Percentiles rank a stretch among this genome's conserved stretches.
These are phyloP conservation scores for Trichosurus vulpecula DNA, from an alignment of 2,797 vertebrate species.

Conservation along the genomic window DNA sequence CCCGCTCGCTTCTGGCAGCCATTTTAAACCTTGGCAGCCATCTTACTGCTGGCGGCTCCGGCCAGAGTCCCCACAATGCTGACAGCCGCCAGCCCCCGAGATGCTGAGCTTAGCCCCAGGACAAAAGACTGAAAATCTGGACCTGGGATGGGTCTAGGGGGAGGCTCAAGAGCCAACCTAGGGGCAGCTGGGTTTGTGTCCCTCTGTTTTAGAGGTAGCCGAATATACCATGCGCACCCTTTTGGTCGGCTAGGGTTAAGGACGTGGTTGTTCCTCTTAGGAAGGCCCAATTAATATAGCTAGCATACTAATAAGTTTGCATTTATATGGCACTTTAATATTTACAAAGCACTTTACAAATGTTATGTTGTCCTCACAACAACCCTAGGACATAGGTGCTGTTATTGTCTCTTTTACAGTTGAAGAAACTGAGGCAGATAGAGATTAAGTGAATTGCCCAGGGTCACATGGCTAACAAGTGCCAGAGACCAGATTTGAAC, in stretches of 20 bases:
- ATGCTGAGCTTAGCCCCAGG: constrained; percentile 61
- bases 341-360: background rate
- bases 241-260: background rate
- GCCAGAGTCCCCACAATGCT: constrained; percentile 89
- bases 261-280: background rate
- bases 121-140: constrained; percentile 68
- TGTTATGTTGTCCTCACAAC: background rate
- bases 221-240: background rate
- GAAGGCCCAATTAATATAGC: background rate
- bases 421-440: background rate
- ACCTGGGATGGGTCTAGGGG: background rate
- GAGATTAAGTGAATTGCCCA: background rate
- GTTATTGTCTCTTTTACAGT: background rate
- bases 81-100: constrained; percentile 77
- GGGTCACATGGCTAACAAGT: background rate
- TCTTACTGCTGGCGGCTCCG: constrained; percentile 92
- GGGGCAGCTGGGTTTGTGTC: constrained; percentile 36
- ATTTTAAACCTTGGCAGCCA: constrained; percentile 98
- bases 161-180: constrained; percentile 37
- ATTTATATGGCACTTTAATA: background rate
- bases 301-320: background rate
- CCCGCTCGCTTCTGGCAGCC: constrained; percentile 90
- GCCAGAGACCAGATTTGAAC: background rate
- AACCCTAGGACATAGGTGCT: background rate
- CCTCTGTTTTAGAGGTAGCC: background rate